Evolutionary conservation across 1,140 invertebrate genomes (phyloP).

Genomic region (Ladona fulva): DNA sequence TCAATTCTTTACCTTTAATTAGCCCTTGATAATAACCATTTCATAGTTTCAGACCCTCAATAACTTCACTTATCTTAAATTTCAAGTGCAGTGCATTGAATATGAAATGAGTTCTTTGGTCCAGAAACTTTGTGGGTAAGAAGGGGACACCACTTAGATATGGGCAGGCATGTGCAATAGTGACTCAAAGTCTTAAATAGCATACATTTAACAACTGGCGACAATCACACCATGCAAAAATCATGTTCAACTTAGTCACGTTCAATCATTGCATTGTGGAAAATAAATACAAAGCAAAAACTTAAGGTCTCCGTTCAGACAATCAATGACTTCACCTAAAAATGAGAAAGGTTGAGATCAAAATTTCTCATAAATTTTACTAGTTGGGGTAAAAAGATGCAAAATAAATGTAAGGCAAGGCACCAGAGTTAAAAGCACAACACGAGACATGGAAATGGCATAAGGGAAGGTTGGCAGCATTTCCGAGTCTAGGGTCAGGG

Average conservation of each 20-base stretch:
- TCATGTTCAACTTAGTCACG: background rate
- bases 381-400: background rate
- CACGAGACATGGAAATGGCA: slow-evolving; percentile 7
- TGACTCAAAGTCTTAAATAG: background rate
- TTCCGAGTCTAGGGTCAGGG: background rate
- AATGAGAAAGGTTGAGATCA: background rate
- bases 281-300: background rate
- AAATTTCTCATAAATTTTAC: background rate
- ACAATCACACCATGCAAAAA: slow-evolving; percentile 2
- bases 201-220: background rate
- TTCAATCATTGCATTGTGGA: background rate
- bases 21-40: background rate
- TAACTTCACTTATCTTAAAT: background rate
- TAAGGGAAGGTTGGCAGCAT: background rate
- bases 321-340: background rate
- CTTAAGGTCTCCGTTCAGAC: background rate
- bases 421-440: background rate
- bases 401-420: background rate
- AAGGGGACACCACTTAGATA: background rate
- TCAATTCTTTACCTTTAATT: background rate
- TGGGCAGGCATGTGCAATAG: background rate
- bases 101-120: background rate
- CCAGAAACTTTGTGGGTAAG: background rate
- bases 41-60: background rate
- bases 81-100: background rate